phyloP scores from a whole-genome alignment of 2,113 vertebrate genomes.

The Notiomystis cincta region DNA sequence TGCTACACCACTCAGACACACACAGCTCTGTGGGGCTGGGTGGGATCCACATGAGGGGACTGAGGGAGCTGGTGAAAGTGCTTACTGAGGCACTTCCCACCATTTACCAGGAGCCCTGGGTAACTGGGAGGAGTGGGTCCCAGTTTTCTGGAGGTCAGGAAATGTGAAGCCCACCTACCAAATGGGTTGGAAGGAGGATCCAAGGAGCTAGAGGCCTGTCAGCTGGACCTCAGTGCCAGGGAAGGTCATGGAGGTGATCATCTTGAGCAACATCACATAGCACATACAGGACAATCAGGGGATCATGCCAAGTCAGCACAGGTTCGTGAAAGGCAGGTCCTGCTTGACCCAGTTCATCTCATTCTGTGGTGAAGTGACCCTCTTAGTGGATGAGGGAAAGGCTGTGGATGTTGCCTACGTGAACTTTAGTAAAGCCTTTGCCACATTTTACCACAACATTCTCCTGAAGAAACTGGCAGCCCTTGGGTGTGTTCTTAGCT shows the following conservation, averaged over 20 bases:
- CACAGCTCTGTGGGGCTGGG: not conserved
- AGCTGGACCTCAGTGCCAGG: not conserved
- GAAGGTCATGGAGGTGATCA: not conserved
- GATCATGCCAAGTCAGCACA: not conserved
- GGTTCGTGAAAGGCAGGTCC: not conserved
- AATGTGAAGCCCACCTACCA: not conserved
- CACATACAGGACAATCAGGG: not conserved
- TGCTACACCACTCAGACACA: not conserved
- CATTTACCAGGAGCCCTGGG: not conserved
- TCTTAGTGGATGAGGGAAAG: not conserved
- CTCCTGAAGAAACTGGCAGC: not conserved
- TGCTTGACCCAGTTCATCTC: not conserved
- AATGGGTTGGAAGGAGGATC: not conserved
- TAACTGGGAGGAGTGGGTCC: not conserved
- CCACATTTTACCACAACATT: not conserved
- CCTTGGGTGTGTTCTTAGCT: not conserved
- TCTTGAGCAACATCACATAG: not conserved
- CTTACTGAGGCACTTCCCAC: not conserved
- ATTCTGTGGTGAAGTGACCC: not conserved
- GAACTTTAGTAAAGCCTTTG: not conserved
- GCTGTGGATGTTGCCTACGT: not conserved
- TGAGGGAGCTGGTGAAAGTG: not conserved
- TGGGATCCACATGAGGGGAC: not conserved
- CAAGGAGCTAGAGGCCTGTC: not conserved
- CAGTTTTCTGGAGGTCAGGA: not conserved